Percentiles rank a stretch among this genome's conserved stretches.
phyloP scores from a whole-genome alignment of 2,888 invertebrate species.

The Lysandra coridon region DNA sequence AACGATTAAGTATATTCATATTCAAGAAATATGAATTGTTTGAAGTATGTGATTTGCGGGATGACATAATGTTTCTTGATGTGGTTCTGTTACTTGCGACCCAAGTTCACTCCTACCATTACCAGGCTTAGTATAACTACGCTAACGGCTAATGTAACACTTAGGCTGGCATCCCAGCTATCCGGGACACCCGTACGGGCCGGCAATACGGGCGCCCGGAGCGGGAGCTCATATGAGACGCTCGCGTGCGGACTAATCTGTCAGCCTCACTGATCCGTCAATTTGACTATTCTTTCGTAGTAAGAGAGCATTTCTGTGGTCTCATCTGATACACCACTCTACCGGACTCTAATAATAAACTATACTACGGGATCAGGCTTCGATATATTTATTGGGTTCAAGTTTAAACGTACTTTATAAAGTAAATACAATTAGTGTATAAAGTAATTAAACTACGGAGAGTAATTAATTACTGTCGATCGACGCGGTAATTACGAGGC shows the following conservation, averaged over 20 bases:
- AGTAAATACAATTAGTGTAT: not conserved
- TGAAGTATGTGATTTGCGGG: not conserved
- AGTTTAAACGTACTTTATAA: not conserved
- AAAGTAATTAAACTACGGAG: slow-evolving; percentile 1
- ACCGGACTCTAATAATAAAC: not conserved
- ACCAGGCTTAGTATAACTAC: too few relatives aligned
- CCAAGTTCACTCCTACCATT: too few relatives aligned
- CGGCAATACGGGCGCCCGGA: too few relatives aligned
- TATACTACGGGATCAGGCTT: not conserved
- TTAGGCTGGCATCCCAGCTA: too few relatives aligned
- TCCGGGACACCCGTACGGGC: too few relatives aligned
- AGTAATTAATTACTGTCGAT: slow-evolving; percentile 18
- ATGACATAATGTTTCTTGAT: not conserved
- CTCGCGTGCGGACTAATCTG: too few relatives aligned
- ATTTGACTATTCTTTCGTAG: too few relatives aligned
- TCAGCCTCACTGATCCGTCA: too few relatives aligned
- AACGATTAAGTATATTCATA: too few relatives aligned
- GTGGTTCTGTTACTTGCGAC: not conserved
- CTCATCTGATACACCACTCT: not conserved
- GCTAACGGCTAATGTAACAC: too few relatives aligned
- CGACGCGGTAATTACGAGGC: not conserved
- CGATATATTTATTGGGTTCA: not conserved
- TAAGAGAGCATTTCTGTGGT: not conserved
- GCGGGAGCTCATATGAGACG: too few relatives aligned
- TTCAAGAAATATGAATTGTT: not conserved